A percentile compares a stretch with the other conserved stretches of the same genome.
Conservation (phyloP, 35 echinoderm and acorn worm genomes). For the Ophiothrix spiculata region DNA sequence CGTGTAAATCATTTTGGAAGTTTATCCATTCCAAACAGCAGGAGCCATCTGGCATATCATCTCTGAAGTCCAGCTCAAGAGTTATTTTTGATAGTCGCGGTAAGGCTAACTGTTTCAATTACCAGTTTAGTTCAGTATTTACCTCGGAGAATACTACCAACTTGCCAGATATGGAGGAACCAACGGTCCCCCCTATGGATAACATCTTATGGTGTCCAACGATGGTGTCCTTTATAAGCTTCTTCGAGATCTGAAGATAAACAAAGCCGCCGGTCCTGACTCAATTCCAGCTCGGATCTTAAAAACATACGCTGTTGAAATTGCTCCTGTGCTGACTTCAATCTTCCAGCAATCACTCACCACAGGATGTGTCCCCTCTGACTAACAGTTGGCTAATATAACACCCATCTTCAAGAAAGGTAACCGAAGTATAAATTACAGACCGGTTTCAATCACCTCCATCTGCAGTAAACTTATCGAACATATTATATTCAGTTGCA, state of each 20-base stretch:
- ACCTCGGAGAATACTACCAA: slow-evolving; percentile 32
- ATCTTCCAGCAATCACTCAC: background rate
- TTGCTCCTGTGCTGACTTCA: background rate
- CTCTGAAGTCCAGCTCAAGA: background rate
- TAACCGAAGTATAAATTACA: slow-evolving; percentile 10
- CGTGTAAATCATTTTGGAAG: slow-evolving; percentile 8
- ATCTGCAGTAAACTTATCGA: slow-evolving; percentile 46
- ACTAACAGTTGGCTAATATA: background rate
- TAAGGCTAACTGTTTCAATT: slow-evolving; percentile 2
- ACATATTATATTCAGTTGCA: slow-evolving; percentile 49
- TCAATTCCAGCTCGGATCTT: background rate
- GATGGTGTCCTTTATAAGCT: slow-evolving; percentile 8
- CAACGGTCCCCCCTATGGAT: background rate
- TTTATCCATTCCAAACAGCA: slow-evolving; percentile 7
- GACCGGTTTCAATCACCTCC: slow-evolving; percentile 45
- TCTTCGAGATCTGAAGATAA: background rate
- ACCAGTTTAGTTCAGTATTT: slow-evolving; percentile 52
- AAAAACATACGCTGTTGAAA: background rate
- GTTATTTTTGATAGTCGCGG: background rate
- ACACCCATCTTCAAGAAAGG: slow-evolving; percentile 15
- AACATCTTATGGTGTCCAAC: slow-evolving; percentile 2
- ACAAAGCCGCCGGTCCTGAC: slow-evolving; percentile 14
- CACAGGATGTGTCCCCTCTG: background rate
- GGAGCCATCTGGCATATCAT: background rate
- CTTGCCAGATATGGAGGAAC: background rate